A percentile compares a stretch with the other conserved stretches of the same genome.
Evolutionary conservation across 1,140 invertebrate genomes (phyloP).

Genomic region (Lordiphosa stackelbergi): DNA sequence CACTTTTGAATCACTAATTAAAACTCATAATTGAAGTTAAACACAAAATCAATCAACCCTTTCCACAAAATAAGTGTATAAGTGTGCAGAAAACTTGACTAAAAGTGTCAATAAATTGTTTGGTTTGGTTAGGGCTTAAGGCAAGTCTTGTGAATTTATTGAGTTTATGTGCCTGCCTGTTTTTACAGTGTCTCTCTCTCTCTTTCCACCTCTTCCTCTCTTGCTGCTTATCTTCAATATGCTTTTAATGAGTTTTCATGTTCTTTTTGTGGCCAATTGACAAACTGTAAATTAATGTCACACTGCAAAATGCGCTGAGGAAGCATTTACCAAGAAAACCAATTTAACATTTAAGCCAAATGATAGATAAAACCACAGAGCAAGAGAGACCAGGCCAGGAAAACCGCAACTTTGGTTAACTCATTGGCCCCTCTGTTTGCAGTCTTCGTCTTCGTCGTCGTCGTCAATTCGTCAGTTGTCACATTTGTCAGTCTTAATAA

Average conservation of each 20-base stretch:
- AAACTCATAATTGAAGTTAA: too few species aligned
- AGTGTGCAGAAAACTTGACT: slow-evolving; percentile 1
- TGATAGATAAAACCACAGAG: slow-evolving; percentile 4
- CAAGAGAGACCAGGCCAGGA: slow-evolving; percentile 4
- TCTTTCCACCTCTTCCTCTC: not conserved
- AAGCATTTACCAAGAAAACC: slow-evolving; percentile 26
- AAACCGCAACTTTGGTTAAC: slow-evolving; percentile 26
- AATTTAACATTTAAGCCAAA: slow-evolving; percentile 22
- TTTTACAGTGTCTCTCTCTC: not conserved
- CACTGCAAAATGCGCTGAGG: slow-evolving; percentile 29
- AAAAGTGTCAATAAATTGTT: slow-evolving; percentile 21
- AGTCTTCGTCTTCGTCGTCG: not conserved
- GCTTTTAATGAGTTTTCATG: slow-evolving; percentile 45
- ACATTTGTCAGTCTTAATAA: slow-evolving; percentile 51
- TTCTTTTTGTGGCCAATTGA: slow-evolving; percentile 28
- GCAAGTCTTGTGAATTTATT: slow-evolving; percentile 6
- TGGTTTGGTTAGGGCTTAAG: slow-evolving; percentile 1
- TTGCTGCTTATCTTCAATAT: slow-evolving; percentile 18
- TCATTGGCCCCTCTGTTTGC: too few species aligned
- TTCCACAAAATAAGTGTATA: slow-evolving; percentile 3
- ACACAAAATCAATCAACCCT: not conserved
- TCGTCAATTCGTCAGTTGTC: slow-evolving; percentile 41
- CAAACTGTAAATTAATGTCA: slow-evolving; percentile 51
- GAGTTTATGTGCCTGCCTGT: not conserved
- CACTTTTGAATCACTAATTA: too few species aligned